Conservation (phyloP, 2,888 invertebrate species). For the Pollenia griseotomentosa region DNA sequence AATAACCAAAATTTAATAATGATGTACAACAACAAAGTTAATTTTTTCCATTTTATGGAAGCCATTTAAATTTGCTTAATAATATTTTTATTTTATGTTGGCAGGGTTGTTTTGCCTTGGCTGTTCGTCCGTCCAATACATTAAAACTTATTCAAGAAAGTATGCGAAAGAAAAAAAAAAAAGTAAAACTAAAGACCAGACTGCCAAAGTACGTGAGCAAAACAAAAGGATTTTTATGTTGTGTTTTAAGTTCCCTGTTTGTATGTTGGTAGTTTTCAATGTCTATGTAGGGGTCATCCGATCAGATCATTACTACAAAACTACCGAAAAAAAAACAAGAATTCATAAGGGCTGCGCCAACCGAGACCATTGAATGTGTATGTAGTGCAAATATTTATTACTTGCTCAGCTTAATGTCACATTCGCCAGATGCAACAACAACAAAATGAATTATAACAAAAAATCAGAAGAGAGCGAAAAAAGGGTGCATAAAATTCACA, state of each 20-base stretch:
- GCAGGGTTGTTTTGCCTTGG: slow-evolving; percentile 53
- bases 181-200: slow-evolving; percentile 52
- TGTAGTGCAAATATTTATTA: slow-evolving; percentile 21
- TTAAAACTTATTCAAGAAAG: background rate
- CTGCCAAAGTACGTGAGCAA: slow-evolving; percentile 53
- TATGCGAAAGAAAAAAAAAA: slow-evolving; percentile 23
- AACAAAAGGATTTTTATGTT: slow-evolving; percentile 46
- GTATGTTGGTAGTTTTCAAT: slow-evolving; percentile 7
- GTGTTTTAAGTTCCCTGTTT: slow-evolving; percentile 10
- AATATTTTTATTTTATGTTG: slow-evolving; percentile 26
- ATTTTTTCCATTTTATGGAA: slow-evolving; percentile 52
- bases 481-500: slow-evolving; percentile 45
- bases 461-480: background rate
- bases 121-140: background rate
- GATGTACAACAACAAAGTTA: slow-evolving; percentile 11
- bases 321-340: slow-evolving; percentile 31
- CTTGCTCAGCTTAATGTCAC: slow-evolving; percentile 30
- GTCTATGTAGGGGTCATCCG: slow-evolving; percentile 50
- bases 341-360: slow-evolving; percentile 31
- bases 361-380: slow-evolving; percentile 6
- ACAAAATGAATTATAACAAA: background rate
- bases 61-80: slow-evolving; percentile 59
- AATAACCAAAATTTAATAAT: slow-evolving; percentile 32
- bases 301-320: slow-evolving; percentile 52
- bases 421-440: background rate